Percentiles rank a stretch among this genome's conserved stretches.
Evolutionary conservation across 2,888 invertebrate species (phyloP).

Genomic region (Acrobasis consociella): DNA sequence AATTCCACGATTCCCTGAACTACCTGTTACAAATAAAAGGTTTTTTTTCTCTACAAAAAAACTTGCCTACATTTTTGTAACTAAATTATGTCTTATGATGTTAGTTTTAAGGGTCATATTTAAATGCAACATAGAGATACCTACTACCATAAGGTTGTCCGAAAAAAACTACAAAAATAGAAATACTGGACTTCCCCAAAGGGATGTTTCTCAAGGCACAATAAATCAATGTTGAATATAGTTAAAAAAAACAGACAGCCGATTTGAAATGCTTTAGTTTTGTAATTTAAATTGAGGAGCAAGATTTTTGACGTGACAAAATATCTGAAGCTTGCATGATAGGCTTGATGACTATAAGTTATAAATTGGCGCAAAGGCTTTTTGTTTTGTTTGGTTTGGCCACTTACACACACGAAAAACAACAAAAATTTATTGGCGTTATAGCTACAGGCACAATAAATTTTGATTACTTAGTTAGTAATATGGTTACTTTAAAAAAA

Average conservation of each 20-base stretch:
- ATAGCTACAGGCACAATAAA: too few relatives aligned
- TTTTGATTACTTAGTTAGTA: too few relatives aligned
- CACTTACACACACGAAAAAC: too few relatives aligned
- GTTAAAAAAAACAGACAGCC: conserved; percentile 3
- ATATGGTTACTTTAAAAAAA: too few relatives aligned
- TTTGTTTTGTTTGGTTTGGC: too few relatives aligned
- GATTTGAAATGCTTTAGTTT: conserved; percentile 2
- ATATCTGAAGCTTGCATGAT: too few relatives aligned
- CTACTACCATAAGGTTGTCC: background rate
- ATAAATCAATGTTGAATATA: conserved; percentile 2
- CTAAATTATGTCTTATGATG: background rate
- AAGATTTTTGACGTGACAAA: too few relatives aligned
- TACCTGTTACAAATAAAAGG: conserved; percentile 35
- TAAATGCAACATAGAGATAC: background rate
- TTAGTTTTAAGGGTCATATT: background rate
- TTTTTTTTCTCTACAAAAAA: conserved; percentile 20
- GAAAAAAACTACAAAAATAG: conserved; percentile 13
- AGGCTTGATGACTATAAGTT: too few relatives aligned
- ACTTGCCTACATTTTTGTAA: conserved; percentile 7
- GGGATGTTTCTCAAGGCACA: background rate
- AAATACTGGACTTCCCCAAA: background rate
- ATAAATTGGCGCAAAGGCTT: too few relatives aligned
- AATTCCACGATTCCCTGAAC: conserved; percentile 36
- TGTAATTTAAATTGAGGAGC: background rate
- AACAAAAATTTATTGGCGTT: too few relatives aligned